Evolutionary conservation across 2,888 invertebrate genomes (phyloP), one percentile per base, ranked within the genome.

Genomic region (Platynereis dumerilii): DNA sequence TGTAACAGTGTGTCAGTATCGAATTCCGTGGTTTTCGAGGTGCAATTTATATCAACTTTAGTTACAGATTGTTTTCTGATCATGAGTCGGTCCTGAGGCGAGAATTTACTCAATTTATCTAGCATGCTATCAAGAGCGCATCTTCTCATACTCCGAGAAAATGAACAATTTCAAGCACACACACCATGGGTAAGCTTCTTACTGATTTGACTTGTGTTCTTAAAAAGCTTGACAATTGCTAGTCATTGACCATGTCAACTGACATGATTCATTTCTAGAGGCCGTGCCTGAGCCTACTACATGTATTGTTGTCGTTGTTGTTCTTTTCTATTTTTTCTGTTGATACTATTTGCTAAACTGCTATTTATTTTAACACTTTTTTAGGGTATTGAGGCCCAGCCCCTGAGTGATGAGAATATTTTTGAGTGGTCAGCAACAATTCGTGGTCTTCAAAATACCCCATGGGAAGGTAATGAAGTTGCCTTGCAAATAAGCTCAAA

Each of bases 361-460:
- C 10, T 42, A 42, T 12, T 12, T 42, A 17, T 12, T 48, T 48
- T n/a, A 48, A 48, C n/a, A 48, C 48, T 48, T 3, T 22, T 34
- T n/a, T 62, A 81, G 81, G 82, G 80, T 17, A 78, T 81, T 59
- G 77, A 80, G 48, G 77, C 76, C 3, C 64, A 64, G 62, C 78
- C 78, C 42, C 28, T 82, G 24, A 74, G 70, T 65, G 76, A 79
- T 66, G 77, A 79, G 63, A 78, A 74, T 63, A 70, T 81, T 54
- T 82, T 80, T 76, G 82, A 81, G 74, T 81, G 79, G 79, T 72
- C 74, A 45, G 82, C 79, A n/a, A 80, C 77, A 68, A 74, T 82
- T 2, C 61, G 75, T 59, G 81, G 82, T 5, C 60, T 76, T 15
- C 71, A 71, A 64, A 75, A 76, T 60, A 77, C 79, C 34, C 60